phyloP scores from a whole-genome alignment of 1,140 invertebrate genomes.

The Lithobius niger region DNA sequence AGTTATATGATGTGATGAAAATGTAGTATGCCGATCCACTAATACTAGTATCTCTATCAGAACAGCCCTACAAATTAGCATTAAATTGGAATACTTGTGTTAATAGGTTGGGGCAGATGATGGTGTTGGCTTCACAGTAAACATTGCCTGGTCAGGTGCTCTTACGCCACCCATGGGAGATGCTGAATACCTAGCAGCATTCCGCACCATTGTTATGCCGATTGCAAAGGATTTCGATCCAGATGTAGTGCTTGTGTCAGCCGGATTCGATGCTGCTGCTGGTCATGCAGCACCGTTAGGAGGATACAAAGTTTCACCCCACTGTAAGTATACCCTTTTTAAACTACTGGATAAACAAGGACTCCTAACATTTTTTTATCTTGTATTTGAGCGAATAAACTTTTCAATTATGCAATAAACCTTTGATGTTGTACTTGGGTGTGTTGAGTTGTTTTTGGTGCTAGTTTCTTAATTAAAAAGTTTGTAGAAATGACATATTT shows the following conservation, averaged over 20 bases:
- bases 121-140: slow-evolving; percentile 93
- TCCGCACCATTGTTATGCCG: slow-evolving; percentile 82
- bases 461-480: no score
- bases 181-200: slow-evolving; percentile 95
- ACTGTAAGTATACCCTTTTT: slow-evolving; percentile 41
- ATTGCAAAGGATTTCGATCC: slow-evolving; percentile 86
- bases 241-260: slow-evolving; percentile 88
- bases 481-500: no score
- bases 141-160: slow-evolving; percentile 89
- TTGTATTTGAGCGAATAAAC: slow-evolving; percentile 8
- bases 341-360: no score
- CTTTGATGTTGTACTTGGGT: no score
- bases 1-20: no score
- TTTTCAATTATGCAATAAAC: slow-evolving; percentile 8
- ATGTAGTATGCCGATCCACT: no score
- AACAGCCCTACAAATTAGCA: no score
- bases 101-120: slow-evolving; percentile 72
- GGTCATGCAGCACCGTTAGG: slow-evolving; percentile 91
- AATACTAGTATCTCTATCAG: no score
- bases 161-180: slow-evolving; percentile 86
- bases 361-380: neutral
- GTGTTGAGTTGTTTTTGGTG: no score
- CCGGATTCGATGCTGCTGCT: slow-evolving; percentile 91
- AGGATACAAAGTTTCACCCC: slow-evolving; percentile 82
- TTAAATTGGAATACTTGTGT: no score